These are phyloP conservation scores for Syrista parreyssii DNA, from an alignment of 2,888 invertebrate species.

Conservation along the genomic window DNA sequence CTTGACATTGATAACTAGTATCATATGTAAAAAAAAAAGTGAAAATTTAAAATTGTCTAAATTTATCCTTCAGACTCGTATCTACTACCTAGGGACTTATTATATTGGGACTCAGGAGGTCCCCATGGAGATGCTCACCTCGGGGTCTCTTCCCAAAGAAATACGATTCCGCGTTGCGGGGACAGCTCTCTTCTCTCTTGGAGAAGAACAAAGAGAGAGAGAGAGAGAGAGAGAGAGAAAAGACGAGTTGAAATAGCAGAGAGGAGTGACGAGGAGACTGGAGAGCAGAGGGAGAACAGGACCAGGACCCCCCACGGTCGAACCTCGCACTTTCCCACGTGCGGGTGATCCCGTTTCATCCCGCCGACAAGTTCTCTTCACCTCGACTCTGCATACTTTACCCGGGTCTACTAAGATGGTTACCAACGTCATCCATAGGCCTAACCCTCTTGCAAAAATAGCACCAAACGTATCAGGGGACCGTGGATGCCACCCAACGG, in stretches of 20 bases:
- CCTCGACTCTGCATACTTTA: conserved; percentile 47
- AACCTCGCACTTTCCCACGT: conserved; percentile 66
- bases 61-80: neutral
- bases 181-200: conserved; percentile 35
- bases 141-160: conserved; percentile 47
- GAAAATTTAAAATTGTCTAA: neutral
- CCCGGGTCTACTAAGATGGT: conserved; percentile 6
- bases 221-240: conserved; percentile 34
- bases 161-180: conserved; percentile 56
- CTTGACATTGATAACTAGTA: neutral
- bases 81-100: conserved; percentile 13
- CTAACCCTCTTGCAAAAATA: neutral
- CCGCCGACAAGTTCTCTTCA: conserved; percentile 54
- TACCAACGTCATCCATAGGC: neutral
- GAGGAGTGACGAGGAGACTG: conserved; percentile 16
- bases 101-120: conserved; percentile 36
- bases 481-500: neutral
- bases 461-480: neutral
- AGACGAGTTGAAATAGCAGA: conserved; percentile 21
- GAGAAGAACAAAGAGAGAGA: conserved; percentile 30
- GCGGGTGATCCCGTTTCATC: conserved; percentile 66
- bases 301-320: conserved; percentile 61
- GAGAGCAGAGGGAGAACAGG: conserved; percentile 46
- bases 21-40: neutral
- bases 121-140: conserved; percentile 41